These are phyloP conservation scores for Hololepta plana DNA, from an alignment of 2,888 invertebrate species.

Conservation along the genomic window DNA sequence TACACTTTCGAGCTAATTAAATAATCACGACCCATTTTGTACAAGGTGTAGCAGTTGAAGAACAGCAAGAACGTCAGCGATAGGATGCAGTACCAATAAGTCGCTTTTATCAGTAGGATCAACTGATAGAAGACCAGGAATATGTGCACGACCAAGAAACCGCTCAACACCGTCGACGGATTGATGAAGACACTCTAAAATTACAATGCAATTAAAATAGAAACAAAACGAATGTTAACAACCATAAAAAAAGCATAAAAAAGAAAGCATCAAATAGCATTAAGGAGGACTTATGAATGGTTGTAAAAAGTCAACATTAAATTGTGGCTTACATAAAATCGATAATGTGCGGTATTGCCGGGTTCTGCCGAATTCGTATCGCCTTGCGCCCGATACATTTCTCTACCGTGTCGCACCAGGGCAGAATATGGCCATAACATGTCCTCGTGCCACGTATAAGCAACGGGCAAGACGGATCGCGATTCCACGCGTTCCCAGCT, in stretches of 20 bases:
- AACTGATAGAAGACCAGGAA: constrained; percentile 59
- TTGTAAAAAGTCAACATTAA: constrained; percentile 1
- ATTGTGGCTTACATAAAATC: constrained; percentile 68
- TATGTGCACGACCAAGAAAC: constrained; percentile 52
- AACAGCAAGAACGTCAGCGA: constrained; percentile 72
- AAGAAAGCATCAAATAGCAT: constrained; percentile 51
- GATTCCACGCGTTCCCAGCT: constrained; percentile 39
- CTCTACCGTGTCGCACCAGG: constrained; percentile 51
- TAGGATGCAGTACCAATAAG: constrained; percentile 84
- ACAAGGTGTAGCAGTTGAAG: constrained; percentile 82
- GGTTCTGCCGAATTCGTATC: constrained; percentile 78
- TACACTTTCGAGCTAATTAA: constrained; percentile 72
- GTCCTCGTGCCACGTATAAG: constrained; percentile 33
- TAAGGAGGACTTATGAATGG: constrained; percentile 5
- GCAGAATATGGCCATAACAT: constrained; percentile 61
- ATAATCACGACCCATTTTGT: constrained; percentile 75
- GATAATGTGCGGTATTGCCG: constrained; percentile 55
- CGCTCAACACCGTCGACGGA: constrained; percentile 59
- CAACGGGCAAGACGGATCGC: constrained; percentile 21
- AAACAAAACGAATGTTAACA: too few species aligned
- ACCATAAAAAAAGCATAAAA: too few species aligned
- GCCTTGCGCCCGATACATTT: constrained; percentile 57
- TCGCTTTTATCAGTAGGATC: constrained; percentile 55
- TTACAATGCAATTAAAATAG: constrained; percentile 11
- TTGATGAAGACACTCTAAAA: constrained; percentile 73